Percentiles rank a stretch among this genome's conserved stretches.
phyloP scores from a whole-genome alignment of 2,797 vertebrate species.

The Chrysocyon brachyurus region DNA sequence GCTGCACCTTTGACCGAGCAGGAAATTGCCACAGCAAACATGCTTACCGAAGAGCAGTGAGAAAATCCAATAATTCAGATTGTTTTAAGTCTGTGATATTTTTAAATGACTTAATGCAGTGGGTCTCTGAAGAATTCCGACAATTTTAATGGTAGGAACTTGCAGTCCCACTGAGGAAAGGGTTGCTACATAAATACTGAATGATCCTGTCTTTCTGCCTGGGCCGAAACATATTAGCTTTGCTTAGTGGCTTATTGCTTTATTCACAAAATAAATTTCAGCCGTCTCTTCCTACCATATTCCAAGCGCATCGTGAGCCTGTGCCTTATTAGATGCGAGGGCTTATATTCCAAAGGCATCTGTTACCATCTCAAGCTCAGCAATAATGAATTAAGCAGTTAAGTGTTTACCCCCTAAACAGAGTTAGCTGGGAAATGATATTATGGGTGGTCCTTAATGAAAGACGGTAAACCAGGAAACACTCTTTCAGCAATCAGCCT shows the following conservation, averaged over 20 bases:
- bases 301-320: not conserved
- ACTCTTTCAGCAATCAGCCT: slow-evolving; percentile 55
- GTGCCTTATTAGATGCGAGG: not conserved
- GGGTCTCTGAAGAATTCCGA: slow-evolving; percentile 73
- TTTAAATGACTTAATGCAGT: slow-evolving; percentile 75
- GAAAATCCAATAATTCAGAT: slow-evolving; percentile 73
- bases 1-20: slow-evolving; percentile 78
- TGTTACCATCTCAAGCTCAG: slow-evolving; percentile 1
- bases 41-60: slow-evolving; percentile 36
- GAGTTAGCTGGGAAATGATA: slow-evolving; percentile 67
- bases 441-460: slow-evolving; percentile 66
- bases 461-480: slow-evolving; percentile 63
- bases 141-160: slow-evolving; percentile 74
- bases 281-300: slow-evolving; percentile 46
- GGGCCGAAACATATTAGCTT: slow-evolving; percentile 82
- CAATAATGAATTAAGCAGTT: slow-evolving; percentile 74
- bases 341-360: slow-evolving; percentile 75
- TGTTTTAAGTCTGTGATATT: slow-evolving; percentile 75
- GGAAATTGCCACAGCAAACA: slow-evolving; percentile 76
- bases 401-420: slow-evolving; percentile 75
- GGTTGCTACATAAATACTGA: slow-evolving; percentile 76
- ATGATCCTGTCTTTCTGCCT: slow-evolving; percentile 84
- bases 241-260: slow-evolving; percentile 83
- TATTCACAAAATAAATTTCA: slow-evolving; percentile 79
- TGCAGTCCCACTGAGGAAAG: slow-evolving; percentile 56